Base-by-base conservation (phyloP, 2,888 invertebrate genomes). In the Encarsia formosa region DNA sequence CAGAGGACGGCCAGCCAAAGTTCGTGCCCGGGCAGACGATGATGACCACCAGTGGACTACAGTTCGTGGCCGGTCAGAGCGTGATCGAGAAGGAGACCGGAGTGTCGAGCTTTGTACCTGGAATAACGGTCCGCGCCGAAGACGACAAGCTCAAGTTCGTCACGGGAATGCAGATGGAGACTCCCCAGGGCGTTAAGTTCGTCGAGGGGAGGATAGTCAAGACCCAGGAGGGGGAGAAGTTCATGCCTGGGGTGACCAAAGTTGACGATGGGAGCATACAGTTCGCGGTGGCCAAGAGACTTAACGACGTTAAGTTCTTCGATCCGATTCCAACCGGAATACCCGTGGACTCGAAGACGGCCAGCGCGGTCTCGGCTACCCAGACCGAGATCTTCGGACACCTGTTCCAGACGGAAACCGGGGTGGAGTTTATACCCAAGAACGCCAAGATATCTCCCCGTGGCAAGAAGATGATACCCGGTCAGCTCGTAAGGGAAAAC, bases 1-100 rank as follows among this genome's bases (percentile, higher is more conserved):
- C 81, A 62, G 79, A 82, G 52, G 76, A 74, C 52, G 77, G 76
- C 22, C 77, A 78, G 56, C 57, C 76, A 20, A 78, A 78, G 59
- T 85, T 85, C 61, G 74, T 85, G 31, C 82, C 84, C 43, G 85
- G 85, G 18, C 82, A 83, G 58, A 83, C 83, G 1, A 73, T 85
- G 53, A 72, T 80, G 26, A 84, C 83, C 11, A 76, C 79, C 4
- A 82, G 81, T 63, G 84, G 84, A 3, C 73, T 81, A 1, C 81
- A 79, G 61, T 85, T 85, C 66, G 77, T 85, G 34, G 81, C 85
- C 1, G 86, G 86, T 2, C 83, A 84, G 67, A 75, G 81, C 5
- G 67, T 74, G 5, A 19, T 37, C 9, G 18, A 4, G 5, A 65
- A 75, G 9, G 74, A 77, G 42, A 72, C 77, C 52, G 80, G 78